Conservation (phyloP, 2,113 vertebrate genomes). For the Toxostoma redivivum region DNA sequence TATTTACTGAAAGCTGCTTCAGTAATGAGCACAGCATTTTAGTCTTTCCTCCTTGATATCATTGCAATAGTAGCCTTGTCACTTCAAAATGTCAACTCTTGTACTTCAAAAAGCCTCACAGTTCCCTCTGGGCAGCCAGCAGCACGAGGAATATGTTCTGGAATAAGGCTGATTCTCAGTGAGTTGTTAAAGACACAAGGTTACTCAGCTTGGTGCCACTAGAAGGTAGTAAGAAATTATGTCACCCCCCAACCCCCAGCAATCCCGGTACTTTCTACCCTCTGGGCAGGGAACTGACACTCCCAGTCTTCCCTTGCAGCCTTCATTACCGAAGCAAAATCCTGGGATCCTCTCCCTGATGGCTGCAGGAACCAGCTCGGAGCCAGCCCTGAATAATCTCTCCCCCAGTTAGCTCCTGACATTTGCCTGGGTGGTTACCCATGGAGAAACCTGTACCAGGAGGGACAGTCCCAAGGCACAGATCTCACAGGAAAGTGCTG, state of each 20-base stretch:
- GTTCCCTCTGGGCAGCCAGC: background rate
- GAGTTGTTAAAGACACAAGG: background rate
- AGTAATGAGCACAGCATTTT: background rate
- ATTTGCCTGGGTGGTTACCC: background rate
- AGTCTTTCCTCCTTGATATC: background rate
- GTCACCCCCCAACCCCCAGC: background rate
- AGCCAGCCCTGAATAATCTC: background rate
- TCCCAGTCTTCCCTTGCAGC: background rate
- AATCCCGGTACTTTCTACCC: background rate
- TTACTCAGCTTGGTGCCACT: background rate
- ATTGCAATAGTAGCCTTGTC: background rate
- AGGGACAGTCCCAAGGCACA: background rate
- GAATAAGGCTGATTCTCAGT: background rate
- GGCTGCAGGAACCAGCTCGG: background rate
- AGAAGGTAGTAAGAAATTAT: background rate
- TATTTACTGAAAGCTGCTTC: background rate
- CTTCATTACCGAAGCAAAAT: background rate
- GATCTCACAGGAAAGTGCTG: background rate
- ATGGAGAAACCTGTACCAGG: background rate
- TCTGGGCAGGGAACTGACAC: background rate
- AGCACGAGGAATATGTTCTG: background rate
- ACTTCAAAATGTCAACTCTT: background rate
- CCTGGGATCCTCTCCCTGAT: background rate
- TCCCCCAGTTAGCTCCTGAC: background rate
- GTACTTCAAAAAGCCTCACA: background rate